These are phyloP conservation scores for Palythoa caribaeorum DNA, from an alignment of 92 coral and sea anemone genomes.

Conservation along the genomic window DNA sequence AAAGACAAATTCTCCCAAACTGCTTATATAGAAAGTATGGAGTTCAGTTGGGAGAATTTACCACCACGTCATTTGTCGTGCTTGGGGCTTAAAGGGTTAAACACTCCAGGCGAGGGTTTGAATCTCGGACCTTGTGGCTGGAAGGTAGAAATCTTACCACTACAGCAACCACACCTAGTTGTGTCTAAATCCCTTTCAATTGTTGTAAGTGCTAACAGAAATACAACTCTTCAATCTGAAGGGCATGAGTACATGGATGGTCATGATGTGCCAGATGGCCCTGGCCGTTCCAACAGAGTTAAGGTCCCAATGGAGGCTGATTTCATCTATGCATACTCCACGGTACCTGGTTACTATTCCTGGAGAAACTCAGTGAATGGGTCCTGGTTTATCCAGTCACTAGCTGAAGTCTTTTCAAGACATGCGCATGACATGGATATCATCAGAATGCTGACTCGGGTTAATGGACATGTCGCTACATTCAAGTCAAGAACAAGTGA, in stretches of 20 bases:
- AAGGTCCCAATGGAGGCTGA: constrained; percentile 90
- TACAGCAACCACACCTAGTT: no score
- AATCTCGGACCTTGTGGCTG: no score
- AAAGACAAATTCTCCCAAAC: no score
- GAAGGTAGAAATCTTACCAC: no score
- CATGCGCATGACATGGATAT: constrained; percentile 75
- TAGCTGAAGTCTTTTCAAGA: constrained; percentile 68
- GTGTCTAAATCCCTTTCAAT: no score
- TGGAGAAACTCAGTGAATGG: constrained; percentile 93
- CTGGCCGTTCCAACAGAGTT: constrained; percentile 58
- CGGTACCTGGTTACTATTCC: constrained; percentile 90
- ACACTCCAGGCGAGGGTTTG: no score
- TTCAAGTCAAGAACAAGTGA: constrained; percentile 92
- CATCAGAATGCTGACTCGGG: constrained; percentile 86
- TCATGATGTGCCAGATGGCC: constrained; percentile 80
- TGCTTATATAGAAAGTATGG: no score
- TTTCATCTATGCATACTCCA: constrained; percentile 89
- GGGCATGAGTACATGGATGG: constrained; percentile 98
- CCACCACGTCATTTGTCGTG: no score
- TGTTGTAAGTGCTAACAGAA: no score
- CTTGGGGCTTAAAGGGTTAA: no score
- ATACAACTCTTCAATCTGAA: neutral
- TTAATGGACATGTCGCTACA: constrained; percentile 80
- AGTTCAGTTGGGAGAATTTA: no score
- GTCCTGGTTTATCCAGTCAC: constrained; percentile 90